A percentile compares a stretch with the other conserved stretches of the same genome.
Evolutionary conservation across 2,888 invertebrate species (phyloP).

Genomic region (Scrobipalpa costella): DNA sequence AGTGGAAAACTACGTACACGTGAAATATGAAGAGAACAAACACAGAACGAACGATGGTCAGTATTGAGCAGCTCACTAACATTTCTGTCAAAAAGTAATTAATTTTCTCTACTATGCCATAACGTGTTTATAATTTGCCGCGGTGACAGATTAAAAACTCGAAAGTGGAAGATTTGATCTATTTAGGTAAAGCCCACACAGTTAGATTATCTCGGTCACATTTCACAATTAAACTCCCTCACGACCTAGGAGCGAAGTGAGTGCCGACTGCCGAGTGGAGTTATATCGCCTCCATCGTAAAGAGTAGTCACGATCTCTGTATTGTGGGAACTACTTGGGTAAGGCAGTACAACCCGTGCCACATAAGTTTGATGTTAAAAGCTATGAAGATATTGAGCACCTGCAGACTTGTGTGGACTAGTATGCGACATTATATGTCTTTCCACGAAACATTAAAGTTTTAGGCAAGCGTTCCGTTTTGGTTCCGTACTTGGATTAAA

Average conservation of each 20-base stretch:
- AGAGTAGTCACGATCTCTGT: constrained; percentile 66
- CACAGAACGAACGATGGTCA: not conserved
- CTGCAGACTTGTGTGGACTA: not conserved
- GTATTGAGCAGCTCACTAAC: too few relatives aligned
- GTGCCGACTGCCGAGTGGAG: constrained; percentile 45
- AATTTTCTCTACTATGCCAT: not conserved
- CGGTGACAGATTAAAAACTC: constrained; percentile 22
- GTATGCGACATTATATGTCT: constrained; percentile 20
- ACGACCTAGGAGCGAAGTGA: constrained; percentile 52
- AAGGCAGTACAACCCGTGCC: constrained; percentile 43
- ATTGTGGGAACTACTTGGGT: constrained; percentile 65
- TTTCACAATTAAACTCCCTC: constrained; percentile 62
- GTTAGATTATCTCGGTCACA: constrained; percentile 57
- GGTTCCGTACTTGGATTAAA: constrained; percentile 15
- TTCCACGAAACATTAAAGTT: constrained; percentile 26
- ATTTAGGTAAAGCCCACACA: constrained; percentile 42
- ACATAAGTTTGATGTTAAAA: constrained; percentile 34
- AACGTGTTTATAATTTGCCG: constrained; percentile 1
- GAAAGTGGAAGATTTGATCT: constrained; percentile 24
- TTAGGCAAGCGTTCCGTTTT: not conserved
- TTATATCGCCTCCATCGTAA: constrained; percentile 69
- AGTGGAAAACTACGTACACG: not conserved
- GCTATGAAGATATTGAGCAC: not conserved
- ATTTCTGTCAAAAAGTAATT: not conserved
- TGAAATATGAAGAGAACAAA: not conserved